Evolutionary conservation across 2,113 vertebrate genomes (phyloP), one percentile per base, ranked within the genome.

Genomic region (Dipodomys stephensi): DNA sequence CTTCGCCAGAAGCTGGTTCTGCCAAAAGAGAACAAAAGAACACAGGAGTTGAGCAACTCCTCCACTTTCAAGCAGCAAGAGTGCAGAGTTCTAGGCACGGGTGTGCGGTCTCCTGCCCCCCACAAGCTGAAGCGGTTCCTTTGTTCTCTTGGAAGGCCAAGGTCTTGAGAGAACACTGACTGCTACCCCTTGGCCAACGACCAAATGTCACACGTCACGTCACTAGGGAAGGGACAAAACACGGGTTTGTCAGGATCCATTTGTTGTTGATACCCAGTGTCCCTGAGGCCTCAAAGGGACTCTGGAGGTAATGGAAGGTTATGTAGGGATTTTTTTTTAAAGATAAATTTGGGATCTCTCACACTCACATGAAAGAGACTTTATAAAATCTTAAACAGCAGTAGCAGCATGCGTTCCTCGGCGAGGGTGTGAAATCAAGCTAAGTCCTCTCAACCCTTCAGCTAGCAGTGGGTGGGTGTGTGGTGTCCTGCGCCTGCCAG

Each of bases 1-100:
- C 97, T 99, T 99, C 10, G 96, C 98, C 96, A 99, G 98, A 95
- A 99, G 99, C 96, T 99, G 99, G 97, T 99, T 99, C 99, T 99
- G 98, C 95, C 97, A 97, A 98, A 79, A 98, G 92, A 98, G 72
- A 96, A 97, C 93, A 98, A 79, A 71, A 98, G 90, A 97, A 83
- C 32, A 97, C 3, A 67, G 23, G 71, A 9, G 71, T 96, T 97
- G 96, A 93, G 88, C 73, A 68, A 83, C 89, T 94, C 67, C 35
- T 72, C 83, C 35, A 10, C 39, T 28, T 74, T 72, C 57, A 44
- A 2, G 0, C 0, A 13, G 46, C 0, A 2, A 72, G 71, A 13
- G 73, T 4, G 0, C 15, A 8, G 72, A 57, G 35, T 46, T 67
- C 69, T 0, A 28, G 94, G 78, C 72, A 5, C 28, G 1, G 15